Evolutionary conservation across 1,140 invertebrate species (phyloP).

Genomic region (Ylistrum balloti): DNA sequence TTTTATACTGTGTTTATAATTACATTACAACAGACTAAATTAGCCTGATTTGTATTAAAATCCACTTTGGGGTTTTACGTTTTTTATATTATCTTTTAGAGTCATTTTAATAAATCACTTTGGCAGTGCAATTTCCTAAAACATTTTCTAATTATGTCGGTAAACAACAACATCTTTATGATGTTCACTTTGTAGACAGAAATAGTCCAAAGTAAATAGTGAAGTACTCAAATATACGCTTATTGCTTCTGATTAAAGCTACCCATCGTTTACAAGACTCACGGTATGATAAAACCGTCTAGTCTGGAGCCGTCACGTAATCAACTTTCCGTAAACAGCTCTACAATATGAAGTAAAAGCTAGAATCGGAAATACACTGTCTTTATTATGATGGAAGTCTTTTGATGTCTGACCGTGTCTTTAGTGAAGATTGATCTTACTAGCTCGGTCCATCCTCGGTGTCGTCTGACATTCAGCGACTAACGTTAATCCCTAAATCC

Average conservation of each 20-base stretch:
- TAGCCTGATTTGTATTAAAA: neutral
- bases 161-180: neutral
- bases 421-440: neutral
- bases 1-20: neutral
- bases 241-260: neutral
- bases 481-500: too few relatives aligned
- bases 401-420: neutral
- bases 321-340: neutral
- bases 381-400: neutral
- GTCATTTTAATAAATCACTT: neutral
- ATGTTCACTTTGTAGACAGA: neutral
- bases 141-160: neutral
- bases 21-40: neutral
- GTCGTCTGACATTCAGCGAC: neutral
- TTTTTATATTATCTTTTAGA: neutral
- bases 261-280: neutral
- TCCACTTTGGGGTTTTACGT: neutral
- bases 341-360: neutral
- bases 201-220: neutral
- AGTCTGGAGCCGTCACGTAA: neutral
- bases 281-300: neutral
- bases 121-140: neutral
- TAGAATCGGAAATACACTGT: neutral
- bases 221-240: neutral
- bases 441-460: neutral